Conservation (phyloP, 2,113 vertebrate genomes). For the Maccullochella peelii region DNA sequence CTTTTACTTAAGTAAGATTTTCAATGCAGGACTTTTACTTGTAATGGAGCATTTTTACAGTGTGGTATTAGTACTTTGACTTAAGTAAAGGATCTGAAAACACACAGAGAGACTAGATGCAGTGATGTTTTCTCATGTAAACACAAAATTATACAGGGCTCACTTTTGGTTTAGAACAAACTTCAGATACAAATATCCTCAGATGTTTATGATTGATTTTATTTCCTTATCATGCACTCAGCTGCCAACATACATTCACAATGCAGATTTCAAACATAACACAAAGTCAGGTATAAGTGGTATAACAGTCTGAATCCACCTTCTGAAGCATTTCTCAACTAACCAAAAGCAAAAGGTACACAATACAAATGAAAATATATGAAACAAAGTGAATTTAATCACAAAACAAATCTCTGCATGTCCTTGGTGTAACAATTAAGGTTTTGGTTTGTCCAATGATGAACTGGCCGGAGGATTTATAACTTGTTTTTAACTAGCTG, state of each 20-base stretch:
- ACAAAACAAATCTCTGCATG: background rate
- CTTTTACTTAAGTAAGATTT: background rate
- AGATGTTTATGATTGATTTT: conserved; percentile 32
- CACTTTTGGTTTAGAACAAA: conserved; percentile 31
- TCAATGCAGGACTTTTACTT: background rate
- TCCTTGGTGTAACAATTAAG: background rate
- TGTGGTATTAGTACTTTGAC: background rate
- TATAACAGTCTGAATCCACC: background rate
- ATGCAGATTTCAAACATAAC: conserved; percentile 1
- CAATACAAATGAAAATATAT: background rate
- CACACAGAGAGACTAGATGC: conserved; percentile 14
- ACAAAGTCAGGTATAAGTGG: background rate
- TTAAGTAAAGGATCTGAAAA: background rate
- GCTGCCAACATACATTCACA: background rate
- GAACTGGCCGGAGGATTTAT: background rate
- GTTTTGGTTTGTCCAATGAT: background rate
- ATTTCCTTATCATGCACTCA: conserved; percentile 9
- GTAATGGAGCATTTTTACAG: background rate
- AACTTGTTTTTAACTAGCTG: background rate
- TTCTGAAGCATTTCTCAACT: background rate
- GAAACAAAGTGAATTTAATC: background rate
- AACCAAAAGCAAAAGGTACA: background rate
- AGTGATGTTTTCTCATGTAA: conserved; percentile 42
- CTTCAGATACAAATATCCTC: conserved; percentile 16
- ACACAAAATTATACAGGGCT: conserved; percentile 30